Evolutionary conservation across 1,140 invertebrate genomes (phyloP), one percentile per base, ranked within the genome.

Genomic region (Brachionus calyciflorus): DNA sequence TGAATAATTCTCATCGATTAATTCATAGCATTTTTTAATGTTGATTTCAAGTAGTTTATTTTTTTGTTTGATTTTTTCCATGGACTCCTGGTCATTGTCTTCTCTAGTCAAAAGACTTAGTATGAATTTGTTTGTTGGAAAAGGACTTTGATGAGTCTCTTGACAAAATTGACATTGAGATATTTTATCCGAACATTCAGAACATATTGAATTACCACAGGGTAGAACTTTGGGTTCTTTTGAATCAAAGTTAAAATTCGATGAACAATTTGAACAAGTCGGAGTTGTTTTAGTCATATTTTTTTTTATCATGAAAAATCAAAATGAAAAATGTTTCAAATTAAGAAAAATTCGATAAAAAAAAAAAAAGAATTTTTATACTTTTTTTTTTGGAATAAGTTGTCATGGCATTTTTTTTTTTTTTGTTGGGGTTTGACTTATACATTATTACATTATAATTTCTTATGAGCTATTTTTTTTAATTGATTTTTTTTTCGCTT

Each of bases 261-360:
- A 70, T 30, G 41, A 19, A 70, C 65, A 70, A 21, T 46, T 44
- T 19, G 51, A 70, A 24, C 65, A 70, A 26, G 14, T 70, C 14
- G 24, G 65, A 70, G 19, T 14, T 70, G n/a, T n/a, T n/a, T 70
- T 60, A n/a, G 55, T 60, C 55, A 60, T 60, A 33, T 60, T 60
- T 57, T 17, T 33, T 33, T 17, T 28, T 28, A 5, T 63, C 40
- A 17, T 41, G 2, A 37, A 37, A 37, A 37, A 63, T 63, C 40
- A 7, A 28, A 28, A 55, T 28, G 33, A 55, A 28, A 55, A 55
- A 55, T 55, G 53, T 55, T 28, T 28, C 33, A 28, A 28, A 28
- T 55, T 55, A 55, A 55, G 33, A 28, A 55, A 55, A n/a, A n/a
- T n/a, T n/a, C n/a, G n/a, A n/a, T n/a, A n/a, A n/a, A n/a, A n/a